Conservation (phyloP, 2,113 vertebrate genomes). For the Hippocampus mohnikei region DNA sequence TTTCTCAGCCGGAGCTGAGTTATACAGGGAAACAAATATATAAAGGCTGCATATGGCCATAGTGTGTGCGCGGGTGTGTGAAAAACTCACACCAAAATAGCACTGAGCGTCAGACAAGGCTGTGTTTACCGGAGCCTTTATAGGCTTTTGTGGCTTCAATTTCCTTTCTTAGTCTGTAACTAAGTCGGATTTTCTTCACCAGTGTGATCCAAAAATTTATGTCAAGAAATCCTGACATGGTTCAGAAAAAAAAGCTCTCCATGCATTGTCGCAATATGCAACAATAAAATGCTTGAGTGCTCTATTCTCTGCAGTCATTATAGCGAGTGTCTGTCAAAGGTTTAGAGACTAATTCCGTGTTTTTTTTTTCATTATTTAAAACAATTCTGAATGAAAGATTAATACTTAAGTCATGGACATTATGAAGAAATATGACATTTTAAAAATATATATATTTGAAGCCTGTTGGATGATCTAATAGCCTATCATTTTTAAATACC, state of each 20-base stretch:
- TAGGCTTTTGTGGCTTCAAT: conserved; percentile 19
- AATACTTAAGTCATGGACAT: too few relatives aligned
- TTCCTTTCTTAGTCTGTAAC: conserved; percentile 23
- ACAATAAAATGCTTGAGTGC: neutral
- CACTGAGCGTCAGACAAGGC: conserved; percentile 12
- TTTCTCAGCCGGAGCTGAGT: too few relatives aligned
- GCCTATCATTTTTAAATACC: too few relatives aligned
- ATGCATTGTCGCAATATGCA: neutral
- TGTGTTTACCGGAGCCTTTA: conserved; percentile 36
- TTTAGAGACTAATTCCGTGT: too few relatives aligned
- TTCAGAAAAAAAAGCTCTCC: neutral
- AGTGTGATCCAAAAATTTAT: neutral
- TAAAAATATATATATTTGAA: too few relatives aligned
- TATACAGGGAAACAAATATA: too few relatives aligned
- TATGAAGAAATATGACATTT: too few relatives aligned
- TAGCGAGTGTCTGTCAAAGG: neutral
- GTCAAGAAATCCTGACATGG: conserved; percentile 13
- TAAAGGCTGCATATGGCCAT: too few relatives aligned
- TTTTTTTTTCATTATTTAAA: too few relatives aligned
- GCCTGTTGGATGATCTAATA: too few relatives aligned
- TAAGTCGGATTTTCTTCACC: conserved; percentile 27
- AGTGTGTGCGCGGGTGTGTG: too few relatives aligned
- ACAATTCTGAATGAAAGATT: neutral
- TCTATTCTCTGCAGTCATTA: neutral
- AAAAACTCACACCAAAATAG: conserved; percentile 12